Base-by-base conservation (phyloP, 1,140 invertebrate species). In the Odontomachus brunneus region DNA sequence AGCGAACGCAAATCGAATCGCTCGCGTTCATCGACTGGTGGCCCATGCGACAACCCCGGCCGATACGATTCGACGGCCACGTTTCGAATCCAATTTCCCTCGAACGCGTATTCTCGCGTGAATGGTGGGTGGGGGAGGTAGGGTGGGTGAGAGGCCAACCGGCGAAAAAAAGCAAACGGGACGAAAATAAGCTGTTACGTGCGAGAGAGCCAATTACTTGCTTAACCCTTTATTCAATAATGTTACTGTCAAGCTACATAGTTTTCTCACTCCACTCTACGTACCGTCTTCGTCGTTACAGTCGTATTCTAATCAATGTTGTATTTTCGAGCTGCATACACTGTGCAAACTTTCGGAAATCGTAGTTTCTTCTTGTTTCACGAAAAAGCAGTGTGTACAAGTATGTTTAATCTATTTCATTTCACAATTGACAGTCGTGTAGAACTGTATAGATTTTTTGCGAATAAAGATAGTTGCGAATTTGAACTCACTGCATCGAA, bases 1-100 rank as follows among this genome's bases (percentile, higher is more conserved):
- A 71, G 38, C 19, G 69, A 49, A 74, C 19, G 69, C 44, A 82
- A 82, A 73, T 74, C 57, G 69, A 82, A 73, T 82, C n/a, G 66
- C 57, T 81, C 29, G 33, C 57, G 19, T 73, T 73, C 67, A 38
- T 82, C 19, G 67, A 15, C n/a, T 62, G 57, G 51, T 74, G 60
- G 69, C 38, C 22, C 33, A n/a, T 24, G 55, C 69, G 19, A 74
- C 67, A 74, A 63, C n/a, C 24, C 44, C 29, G 57, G n/a, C 17
- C 24, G 59, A 49, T 66, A 59, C 57, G 57, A 73, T 71, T 74
- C 67, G 53, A 81, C 29, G 51, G 14, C 19, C 49, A 24, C 66
- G 38, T 74, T 26, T 74, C 26, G 29, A 73, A 82, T 73, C n/a
- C 33, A 73, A 82, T 82, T 82, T 74, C 22, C 14, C 60, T 29